Base-by-base conservation (phyloP, 2,888 invertebrate genomes). In the Nesidiocoris tenuis region DNA sequence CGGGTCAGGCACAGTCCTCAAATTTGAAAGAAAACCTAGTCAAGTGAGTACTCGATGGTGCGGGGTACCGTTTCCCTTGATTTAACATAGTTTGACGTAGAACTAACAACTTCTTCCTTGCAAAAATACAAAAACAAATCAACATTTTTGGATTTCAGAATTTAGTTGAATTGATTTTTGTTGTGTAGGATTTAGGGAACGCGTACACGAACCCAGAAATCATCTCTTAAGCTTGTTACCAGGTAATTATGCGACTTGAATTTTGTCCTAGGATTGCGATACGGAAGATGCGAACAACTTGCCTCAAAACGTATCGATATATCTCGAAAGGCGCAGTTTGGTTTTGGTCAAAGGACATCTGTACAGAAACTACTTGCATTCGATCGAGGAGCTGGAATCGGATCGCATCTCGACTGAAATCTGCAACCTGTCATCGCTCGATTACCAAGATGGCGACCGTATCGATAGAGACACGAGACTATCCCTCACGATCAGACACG, bases 401-500 rank as follows among this genome's bases (percentile, higher is more conserved):
- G 97, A 98, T 84, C 77, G 83, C 63, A 83, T 93, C 23, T 86
- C 86, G 81, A 85, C 87, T 77, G 83, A 85, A 54, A 84, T 92
- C 80, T 85, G 85, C 24, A 94, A 94, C 84, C 85, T 93, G 80
- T 82, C 87, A 67, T 84, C 88, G 81, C 91, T 91, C 83, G 86
- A 86, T 70, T 82, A 83, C 75, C 83, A 84, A 71, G 83, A 86
- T 74, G 90, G 89, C 55, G 85, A 89, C 76, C 84, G 83, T 68
- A 81, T 94, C 22, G 80, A 84, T 70, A 86, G 95, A 80, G 85
- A 84, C 9, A 93, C 91, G 3, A 88, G 98, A 81, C 85, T 96
- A 79, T 98, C 97, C 16, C 84, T 98, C 70, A 98, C 97, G 16
- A 95, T 98, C 80, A 87, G 98, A 82, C 91, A 95, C 87, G 96